These are phyloP conservation scores for Trichacis sp. DNA, from an alignment of 2,888 invertebrate genomes.

Conservation along the genomic window DNA sequence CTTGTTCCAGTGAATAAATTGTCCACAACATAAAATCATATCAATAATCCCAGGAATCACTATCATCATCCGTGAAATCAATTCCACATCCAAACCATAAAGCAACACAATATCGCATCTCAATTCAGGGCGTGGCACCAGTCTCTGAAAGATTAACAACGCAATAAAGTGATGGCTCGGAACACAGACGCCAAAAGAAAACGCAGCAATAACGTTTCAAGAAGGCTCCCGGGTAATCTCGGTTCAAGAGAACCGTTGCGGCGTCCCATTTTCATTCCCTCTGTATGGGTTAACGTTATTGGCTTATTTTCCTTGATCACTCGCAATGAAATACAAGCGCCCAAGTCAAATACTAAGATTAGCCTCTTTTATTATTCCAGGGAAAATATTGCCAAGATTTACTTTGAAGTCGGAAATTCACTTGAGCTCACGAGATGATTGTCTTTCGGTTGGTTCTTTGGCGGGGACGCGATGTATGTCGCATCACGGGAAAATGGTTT, in stretches of 20 bases:
- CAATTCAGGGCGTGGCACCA: constrained; percentile 41
- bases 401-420: background rate
- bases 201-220: constrained; percentile 51
- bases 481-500: constrained; percentile 1
- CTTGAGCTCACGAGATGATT: background rate
- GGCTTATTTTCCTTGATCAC: constrained; percentile 41
- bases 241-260: constrained; percentile 44
- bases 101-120: too few species aligned
- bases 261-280: constrained; percentile 38
- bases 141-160: constrained; percentile 38
- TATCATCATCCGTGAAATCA: too few species aligned
- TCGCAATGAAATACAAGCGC: constrained; percentile 21
- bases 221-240: constrained; percentile 48
- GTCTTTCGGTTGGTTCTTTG: constrained; percentile 14
- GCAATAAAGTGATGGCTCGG: constrained; percentile 41
- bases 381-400: background rate
- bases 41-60: too few species aligned
- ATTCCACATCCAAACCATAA: too few species aligned
- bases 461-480: background rate
- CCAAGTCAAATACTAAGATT: background rate
- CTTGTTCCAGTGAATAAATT: too few species aligned
- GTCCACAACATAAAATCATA: too few species aligned
- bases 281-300: constrained; percentile 40
- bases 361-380: background rate
- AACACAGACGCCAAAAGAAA: constrained; percentile 45